Conservation (phyloP, 2,113 vertebrate genomes). For the Protomyctophum bolini region DNA sequence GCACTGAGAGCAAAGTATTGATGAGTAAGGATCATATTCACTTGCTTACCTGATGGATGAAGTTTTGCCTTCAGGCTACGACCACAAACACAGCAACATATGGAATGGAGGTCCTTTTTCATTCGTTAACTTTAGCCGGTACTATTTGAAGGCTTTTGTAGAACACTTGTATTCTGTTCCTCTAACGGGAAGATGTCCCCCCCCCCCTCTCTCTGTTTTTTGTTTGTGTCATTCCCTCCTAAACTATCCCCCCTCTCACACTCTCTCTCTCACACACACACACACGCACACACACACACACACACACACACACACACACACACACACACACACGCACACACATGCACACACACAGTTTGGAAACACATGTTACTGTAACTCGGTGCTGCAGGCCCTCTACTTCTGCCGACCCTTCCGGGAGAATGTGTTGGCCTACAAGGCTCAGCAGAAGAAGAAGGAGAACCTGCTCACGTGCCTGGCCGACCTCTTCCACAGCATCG, state of each 20-base stretch:
- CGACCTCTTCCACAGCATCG: slow-evolving; percentile 97
- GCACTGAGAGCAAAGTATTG: slow-evolving; percentile 1
- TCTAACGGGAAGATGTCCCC: background rate
- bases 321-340: too few relatives aligned
- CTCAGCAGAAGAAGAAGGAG: slow-evolving; percentile 98
- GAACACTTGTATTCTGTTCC: background rate
- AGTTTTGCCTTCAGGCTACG: background rate
- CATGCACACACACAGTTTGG: slow-evolving; percentile 83
- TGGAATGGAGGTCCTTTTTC: background rate
- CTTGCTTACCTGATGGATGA: background rate
- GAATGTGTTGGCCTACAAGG: slow-evolving; percentile 96
- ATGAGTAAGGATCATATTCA: background rate
- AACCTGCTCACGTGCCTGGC: slow-evolving; percentile 96
- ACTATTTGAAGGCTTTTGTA: too few relatives aligned
- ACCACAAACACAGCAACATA: too few relatives aligned
- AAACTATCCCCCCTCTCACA: slow-evolving; percentile 26
- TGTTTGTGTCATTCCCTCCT: background rate
- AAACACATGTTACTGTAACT: slow-evolving; percentile 99
- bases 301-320: slow-evolving; percentile 50
- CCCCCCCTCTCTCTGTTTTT: background rate
- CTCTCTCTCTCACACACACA: too few relatives aligned
- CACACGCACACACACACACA: too few relatives aligned
- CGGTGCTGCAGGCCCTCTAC: slow-evolving; percentile 95
- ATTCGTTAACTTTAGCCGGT: too few relatives aligned
- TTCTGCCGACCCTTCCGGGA: slow-evolving; percentile 97